These are phyloP conservation scores for Alca torda DNA, from an alignment of 2,797 vertebrate genomes.

Conservation along the genomic window DNA sequence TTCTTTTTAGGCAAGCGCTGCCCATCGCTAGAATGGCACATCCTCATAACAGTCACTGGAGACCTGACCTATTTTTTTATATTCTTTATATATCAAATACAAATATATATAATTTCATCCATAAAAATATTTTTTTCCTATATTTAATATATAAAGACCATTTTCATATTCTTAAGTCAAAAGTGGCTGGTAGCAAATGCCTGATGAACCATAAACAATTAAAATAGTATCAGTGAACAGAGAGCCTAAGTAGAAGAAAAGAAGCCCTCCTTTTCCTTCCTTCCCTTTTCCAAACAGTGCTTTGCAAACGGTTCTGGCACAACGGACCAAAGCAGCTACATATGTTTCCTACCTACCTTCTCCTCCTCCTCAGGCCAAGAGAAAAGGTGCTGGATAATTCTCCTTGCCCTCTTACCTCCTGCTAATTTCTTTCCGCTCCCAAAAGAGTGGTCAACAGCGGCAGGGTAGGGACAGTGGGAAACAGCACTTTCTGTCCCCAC, in stretches of 20 bases:
- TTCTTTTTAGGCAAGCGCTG: not conserved
- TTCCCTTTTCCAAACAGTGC: not conserved
- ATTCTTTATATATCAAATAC: not conserved
- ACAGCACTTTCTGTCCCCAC: not conserved
- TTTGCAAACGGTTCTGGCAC: not conserved
- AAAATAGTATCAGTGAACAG: not conserved
- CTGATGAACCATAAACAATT: not conserved
- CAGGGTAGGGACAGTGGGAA: not conserved
- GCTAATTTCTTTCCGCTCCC: not conserved
- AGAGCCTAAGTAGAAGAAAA: not conserved
- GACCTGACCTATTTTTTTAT: not conserved
- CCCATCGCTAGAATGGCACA: not conserved
- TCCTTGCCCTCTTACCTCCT: not conserved
- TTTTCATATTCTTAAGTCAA: not conserved
- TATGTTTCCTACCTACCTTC: not conserved
- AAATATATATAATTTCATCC: not conserved
- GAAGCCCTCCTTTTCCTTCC: not conserved
- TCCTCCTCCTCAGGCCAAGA: not conserved
- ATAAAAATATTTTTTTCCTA: not conserved
- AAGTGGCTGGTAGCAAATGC: no score
- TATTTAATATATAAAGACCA: not conserved
- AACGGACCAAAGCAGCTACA: not conserved
- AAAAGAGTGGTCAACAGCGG: not conserved
- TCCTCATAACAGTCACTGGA: not conserved
- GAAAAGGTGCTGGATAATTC: not conserved